Conservation (phyloP, 2,113 vertebrate genomes). For the Gymnorhina tibicen region DNA sequence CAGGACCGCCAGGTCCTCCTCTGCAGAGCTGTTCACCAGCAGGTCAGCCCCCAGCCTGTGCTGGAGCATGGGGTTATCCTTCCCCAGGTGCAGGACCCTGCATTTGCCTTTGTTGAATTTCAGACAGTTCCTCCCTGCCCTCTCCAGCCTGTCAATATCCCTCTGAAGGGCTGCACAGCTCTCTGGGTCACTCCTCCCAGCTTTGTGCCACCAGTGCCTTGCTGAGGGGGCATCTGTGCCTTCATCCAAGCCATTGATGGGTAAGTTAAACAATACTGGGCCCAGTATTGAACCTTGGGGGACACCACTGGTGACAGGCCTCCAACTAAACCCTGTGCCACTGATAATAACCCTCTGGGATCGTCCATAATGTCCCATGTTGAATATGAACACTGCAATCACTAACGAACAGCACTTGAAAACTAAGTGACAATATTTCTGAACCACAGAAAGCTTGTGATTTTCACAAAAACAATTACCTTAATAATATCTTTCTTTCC, state of each 20-base stretch:
- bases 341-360: fast-evolving
- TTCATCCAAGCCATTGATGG: neutral
- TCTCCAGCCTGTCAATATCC: neutral
- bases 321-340: neutral
- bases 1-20: neutral
- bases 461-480: neutral
- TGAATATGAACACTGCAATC: neutral
- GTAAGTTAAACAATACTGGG: neutral
- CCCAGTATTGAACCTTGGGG: neutral
- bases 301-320: neutral
- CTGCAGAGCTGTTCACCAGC: neutral
- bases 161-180: neutral
- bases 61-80: neutral
- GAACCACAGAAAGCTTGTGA: neutral
- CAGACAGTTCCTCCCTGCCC: neutral
- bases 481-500: neutral
- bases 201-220: neutral
- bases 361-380: neutral
- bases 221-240: neutral
- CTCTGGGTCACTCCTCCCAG: neutral
- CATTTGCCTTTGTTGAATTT: neutral
- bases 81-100: neutral
- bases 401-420: neutral
- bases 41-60: neutral
- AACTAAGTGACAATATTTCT: neutral